Evolutionary conservation across 1,140 invertebrate genomes (phyloP).

Genomic region (Papilio aristodemus): DNA sequence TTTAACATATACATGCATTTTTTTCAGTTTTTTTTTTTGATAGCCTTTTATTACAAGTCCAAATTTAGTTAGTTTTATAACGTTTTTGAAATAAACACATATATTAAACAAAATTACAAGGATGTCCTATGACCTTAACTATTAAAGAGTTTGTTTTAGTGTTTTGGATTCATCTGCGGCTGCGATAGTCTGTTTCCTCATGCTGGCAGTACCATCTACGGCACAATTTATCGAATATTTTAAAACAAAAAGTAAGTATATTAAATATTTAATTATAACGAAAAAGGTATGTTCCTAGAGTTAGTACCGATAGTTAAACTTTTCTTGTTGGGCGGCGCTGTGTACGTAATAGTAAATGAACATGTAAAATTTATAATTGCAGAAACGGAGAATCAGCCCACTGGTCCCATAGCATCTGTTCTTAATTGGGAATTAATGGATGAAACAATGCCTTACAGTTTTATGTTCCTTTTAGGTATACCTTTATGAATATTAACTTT

Average conservation of each 20-base stretch:
- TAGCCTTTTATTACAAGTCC: no score
- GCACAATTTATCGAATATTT: conserved; percentile 19
- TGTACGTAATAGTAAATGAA: no score
- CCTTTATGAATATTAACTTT: conserved; percentile 11
- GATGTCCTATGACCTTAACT: no score
- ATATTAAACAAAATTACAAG: no score
- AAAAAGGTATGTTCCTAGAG: no score
- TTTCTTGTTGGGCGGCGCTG: no score
- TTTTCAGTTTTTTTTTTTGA: no score
- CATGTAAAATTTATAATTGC: no score
- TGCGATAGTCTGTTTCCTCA: conserved; percentile 10
- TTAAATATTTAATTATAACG: not conserved
- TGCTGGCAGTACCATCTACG: conserved; percentile 19
- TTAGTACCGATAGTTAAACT: no score
- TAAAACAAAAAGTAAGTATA: conserved; percentile 12
- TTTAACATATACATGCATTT: no score
- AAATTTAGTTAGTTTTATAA: no score
- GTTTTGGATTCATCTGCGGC: conserved; percentile 28
- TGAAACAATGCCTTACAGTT: conserved; percentile 86
- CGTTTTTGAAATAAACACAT: no score
- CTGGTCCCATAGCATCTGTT: conserved; percentile 67
- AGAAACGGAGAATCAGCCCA: not conserved
- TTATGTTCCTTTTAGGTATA: conserved; percentile 85
- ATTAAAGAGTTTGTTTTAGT: not conserved
- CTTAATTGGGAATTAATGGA: conserved; percentile 88